Evolutionary conservation across 2,113 vertebrate genomes (phyloP).

Genomic region (Caranx ignobilis): DNA sequence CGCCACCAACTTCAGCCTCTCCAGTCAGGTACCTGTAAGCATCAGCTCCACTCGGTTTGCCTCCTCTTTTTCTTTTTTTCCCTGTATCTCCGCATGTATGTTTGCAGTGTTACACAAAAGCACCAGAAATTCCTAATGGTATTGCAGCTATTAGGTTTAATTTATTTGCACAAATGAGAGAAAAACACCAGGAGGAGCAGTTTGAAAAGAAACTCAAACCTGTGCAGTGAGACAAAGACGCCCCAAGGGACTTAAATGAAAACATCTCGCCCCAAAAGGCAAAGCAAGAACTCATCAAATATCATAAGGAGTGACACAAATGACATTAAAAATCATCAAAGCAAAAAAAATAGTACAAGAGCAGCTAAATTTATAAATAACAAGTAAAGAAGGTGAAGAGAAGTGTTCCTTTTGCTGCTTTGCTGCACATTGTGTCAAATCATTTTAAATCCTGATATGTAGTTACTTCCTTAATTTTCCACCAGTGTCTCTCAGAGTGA

Average conservation of each 20-base stretch:
- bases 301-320: conserved; percentile 47
- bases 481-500: background rate
- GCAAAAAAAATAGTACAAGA: conserved; percentile 7
- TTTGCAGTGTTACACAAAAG: conserved; percentile 34
- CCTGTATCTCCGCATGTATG: conserved; percentile 25
- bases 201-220: conserved; percentile 28
- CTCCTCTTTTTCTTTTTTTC: conserved; percentile 47
- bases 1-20: conserved; percentile 95
- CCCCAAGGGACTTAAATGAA: conserved; percentile 41
- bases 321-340: conserved; percentile 57
- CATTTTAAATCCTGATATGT: background rate
- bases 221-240: conserved; percentile 56
- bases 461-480: conserved; percentile 10
- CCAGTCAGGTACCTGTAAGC: conserved; percentile 99
- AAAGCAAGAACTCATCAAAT: conserved; percentile 49
- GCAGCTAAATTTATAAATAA: conserved; percentile 27
- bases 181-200: conserved; percentile 31
- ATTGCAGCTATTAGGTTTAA: conserved; percentile 64
- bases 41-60: conserved; percentile 87
- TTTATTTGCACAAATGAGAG: conserved; percentile 60
- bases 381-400: conserved; percentile 20
- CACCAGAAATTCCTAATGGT: conserved; percentile 39
- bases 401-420: conserved; percentile 7
- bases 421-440: conserved; percentile 17
- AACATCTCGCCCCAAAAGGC: conserved; percentile 42